Conservation (phyloP, 2,888 invertebrate species). For the Disparrhopalites patrizii region DNA sequence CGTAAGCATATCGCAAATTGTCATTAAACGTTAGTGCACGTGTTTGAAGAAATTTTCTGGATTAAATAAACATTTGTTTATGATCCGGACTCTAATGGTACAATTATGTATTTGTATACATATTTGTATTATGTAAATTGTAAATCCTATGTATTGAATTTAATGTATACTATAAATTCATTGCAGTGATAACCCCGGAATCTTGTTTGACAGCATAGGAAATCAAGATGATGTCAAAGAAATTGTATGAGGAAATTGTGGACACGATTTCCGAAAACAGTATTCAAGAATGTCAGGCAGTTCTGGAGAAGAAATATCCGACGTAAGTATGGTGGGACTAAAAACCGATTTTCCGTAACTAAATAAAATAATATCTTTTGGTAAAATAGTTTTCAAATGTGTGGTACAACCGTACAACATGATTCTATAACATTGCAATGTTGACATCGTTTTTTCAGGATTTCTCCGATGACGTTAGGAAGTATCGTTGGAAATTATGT, state of each 20-base stretch:
- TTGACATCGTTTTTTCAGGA: conserved; percentile 52
- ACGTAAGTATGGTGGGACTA: conserved; percentile 29
- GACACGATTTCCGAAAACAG: conserved; percentile 35
- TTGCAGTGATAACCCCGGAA: no score
- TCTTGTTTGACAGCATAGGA: no score
- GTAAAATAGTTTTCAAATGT: not conserved
- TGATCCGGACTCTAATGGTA: no score
- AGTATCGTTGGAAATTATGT: conserved; percentile 67
- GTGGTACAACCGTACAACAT: not conserved
- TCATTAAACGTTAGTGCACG: no score
- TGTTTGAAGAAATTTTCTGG: no score
- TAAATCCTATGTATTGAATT: no score
- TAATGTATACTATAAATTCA: no score
- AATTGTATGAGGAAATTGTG: conserved; percentile 41
- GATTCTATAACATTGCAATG: not conserved
- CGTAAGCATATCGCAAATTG: no score
- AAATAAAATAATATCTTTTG: not conserved
- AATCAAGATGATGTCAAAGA: conserved; percentile 43
- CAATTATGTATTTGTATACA: no score
- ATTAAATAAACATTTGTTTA: no score
- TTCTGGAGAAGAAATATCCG: conserved; percentile 43
- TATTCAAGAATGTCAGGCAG: conserved; percentile 35
- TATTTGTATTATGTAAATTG: no score
- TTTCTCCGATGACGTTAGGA: conserved; percentile 61
- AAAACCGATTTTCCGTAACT: no score